These are phyloP conservation scores for Prosapia bicincta DNA, from an alignment of 2,888 invertebrate genomes.

Conservation along the genomic window DNA sequence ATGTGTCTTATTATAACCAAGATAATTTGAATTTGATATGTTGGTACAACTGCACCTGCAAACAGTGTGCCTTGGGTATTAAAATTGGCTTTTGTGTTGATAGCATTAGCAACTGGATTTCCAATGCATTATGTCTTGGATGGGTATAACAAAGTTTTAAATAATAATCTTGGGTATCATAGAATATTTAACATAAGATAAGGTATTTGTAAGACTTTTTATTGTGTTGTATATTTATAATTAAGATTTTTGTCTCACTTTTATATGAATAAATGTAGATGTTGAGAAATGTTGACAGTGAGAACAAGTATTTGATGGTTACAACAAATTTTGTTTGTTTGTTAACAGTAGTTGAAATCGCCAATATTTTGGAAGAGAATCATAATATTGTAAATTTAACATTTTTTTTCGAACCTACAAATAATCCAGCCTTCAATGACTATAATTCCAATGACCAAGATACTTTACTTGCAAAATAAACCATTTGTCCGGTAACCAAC, in stretches of 20 bases:
- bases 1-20: no score
- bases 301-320: neutral
- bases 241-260: neutral
- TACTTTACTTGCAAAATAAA: constrained; percentile 10
- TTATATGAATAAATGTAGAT: neutral
- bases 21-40: no score
- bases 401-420: neutral
- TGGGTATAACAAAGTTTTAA: no score
- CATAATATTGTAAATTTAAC: neutral
- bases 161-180: neutral
- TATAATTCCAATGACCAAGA: constrained; percentile 5
- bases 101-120: neutral
- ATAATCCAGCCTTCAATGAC: neutral
- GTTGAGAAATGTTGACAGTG: neutral
- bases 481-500: constrained; percentile 1
- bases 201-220: neutral
- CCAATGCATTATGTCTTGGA: neutral
- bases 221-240: neutral
- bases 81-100: neutral
- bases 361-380: neutral
- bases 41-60: neutral
- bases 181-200: neutral
- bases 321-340: neutral
- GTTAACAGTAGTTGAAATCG: neutral
- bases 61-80: neutral